phyloP scores from a whole-genome alignment of 2,888 invertebrate species.

The Danaus chrysippus region DNA sequence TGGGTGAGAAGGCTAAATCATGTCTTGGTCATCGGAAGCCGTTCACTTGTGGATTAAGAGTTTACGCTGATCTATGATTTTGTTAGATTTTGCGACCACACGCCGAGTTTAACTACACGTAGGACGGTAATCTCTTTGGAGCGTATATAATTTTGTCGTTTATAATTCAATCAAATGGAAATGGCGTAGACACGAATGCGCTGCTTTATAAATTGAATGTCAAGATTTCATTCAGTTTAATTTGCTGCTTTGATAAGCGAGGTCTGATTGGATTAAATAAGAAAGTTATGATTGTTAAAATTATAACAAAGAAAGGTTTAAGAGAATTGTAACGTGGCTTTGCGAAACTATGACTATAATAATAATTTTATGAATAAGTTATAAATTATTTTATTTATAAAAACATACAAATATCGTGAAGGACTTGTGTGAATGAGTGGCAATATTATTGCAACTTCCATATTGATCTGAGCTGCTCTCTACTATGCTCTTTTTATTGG shows the following conservation, averaged over 20 bases:
- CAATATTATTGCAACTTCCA: no score
- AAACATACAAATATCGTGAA: no score
- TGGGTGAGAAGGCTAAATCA: conserved; percentile 62
- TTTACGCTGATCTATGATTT: conserved; percentile 27
- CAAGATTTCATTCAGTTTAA: background rate
- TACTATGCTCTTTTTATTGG: no score
- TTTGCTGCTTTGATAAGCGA: conserved; percentile 41
- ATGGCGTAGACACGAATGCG: conserved; percentile 12
- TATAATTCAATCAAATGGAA: conserved; percentile 20
- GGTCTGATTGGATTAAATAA: no score
- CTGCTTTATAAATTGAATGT: conserved; percentile 5
- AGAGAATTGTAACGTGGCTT: no score
- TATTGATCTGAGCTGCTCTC: no score
- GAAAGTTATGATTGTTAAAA: no score
- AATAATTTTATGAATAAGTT: no score
- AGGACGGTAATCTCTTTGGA: conserved; percentile 22
- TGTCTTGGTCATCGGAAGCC: conserved; percentile 61
- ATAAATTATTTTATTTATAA: conserved; percentile 5
- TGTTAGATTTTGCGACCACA: conserved; percentile 27
- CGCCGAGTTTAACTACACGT: conserved; percentile 23
- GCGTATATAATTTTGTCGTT: conserved; percentile 23
- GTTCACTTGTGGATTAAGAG: conserved; percentile 35
- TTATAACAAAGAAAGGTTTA: no score
- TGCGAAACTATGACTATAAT: no score
- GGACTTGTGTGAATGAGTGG: no score